These are phyloP conservation scores for Formica selysi DNA, from an alignment of 1,140 invertebrate species.

Conservation along the genomic window DNA sequence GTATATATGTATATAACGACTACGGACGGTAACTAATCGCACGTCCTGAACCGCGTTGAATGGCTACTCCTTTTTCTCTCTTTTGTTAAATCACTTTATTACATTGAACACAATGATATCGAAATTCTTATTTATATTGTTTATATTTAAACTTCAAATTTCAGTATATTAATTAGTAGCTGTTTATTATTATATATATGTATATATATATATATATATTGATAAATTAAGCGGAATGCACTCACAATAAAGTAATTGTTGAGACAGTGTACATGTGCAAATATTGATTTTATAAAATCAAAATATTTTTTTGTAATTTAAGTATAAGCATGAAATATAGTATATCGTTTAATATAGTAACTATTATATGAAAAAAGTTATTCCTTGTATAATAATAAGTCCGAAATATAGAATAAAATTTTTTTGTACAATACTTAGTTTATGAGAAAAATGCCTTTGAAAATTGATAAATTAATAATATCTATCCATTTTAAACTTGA, in stretches of 20 bases:
- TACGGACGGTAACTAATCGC: conserved; percentile 49
- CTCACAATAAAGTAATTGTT: background rate
- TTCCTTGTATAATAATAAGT: background rate
- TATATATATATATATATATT: too few relatives aligned
- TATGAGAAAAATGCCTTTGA: background rate
- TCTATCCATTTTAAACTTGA: background rate
- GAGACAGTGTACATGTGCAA: background rate
- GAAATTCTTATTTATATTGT: conserved; percentile 79
- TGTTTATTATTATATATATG: conserved; percentile 32
- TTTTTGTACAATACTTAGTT: background rate
- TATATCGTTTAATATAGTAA: background rate
- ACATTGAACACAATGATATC: conserved; percentile 83
- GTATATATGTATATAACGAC: conserved; percentile 56
- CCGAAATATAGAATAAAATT: background rate
- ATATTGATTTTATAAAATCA: background rate
- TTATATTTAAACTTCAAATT: conserved; percentile 54
- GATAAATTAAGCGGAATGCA: conserved; percentile 13
- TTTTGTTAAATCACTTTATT: conserved; percentile 71
- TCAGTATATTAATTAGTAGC: conserved; percentile 39
- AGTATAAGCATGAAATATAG: background rate
- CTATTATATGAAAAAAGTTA: background rate
- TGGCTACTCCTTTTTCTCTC: conserved; percentile 4
- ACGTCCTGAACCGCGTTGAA: conserved; percentile 59
- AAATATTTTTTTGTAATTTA: background rate
- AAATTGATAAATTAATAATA: background rate